Evolutionary conservation across 2,113 vertebrate species (phyloP).

Genomic region (Sus scrofa): T2T-Sscrofa CM000814.6:6565501-6566000

Average conservation of each 20-base stretch:
- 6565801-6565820: not conserved
- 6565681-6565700: conserved; percentile 80
- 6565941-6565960: not conserved
- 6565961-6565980: not conserved
- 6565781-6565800: conserved; percentile 94
- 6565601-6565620: not conserved
- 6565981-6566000: not conserved
- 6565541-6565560: not conserved
- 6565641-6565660: not conserved
- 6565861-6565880: not conserved
- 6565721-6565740: conserved; percentile 87
- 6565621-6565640: not conserved
- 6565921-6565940: not conserved
- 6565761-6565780: conserved; percentile 92
- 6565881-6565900: not conserved
- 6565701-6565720: conserved; percentile 75
- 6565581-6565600: conserved; percentile 2
- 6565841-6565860: too few relatives aligned
- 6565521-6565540: not conserved
- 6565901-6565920: not conserved
- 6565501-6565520: not conserved
- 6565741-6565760: conserved; percentile 90
- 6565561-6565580: not conserved
- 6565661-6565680: not conserved
- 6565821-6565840: not conserved